Percentiles rank a stretch among this genome's conserved stretches.
Evolutionary conservation across 2,797 vertebrate species (phyloP).

Genomic region (Alcedo quadribrachys): DNA sequence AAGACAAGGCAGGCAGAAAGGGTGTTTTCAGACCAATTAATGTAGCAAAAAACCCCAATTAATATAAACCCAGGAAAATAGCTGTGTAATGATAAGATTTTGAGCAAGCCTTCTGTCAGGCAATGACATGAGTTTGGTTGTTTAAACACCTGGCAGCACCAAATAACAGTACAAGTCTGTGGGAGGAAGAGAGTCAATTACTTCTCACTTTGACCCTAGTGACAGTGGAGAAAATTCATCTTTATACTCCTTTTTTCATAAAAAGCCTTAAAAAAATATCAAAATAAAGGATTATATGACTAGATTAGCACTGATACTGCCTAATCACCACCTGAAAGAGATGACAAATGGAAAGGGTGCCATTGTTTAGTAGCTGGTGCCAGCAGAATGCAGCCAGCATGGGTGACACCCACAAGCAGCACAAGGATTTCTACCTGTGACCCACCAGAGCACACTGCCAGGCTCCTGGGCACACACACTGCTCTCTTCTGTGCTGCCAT

Average conservation of each 20-base stretch:
- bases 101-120: neutral
- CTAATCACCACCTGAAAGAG: neutral
- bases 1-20: neutral
- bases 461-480: neutral
- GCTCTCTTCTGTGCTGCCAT: neutral
- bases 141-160: neutral
- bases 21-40: neutral
- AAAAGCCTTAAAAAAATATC: neutral
- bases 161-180: neutral
- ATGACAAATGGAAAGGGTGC: neutral
- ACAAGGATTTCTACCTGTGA: neutral
- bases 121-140: neutral
- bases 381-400: neutral
- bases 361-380: neutral
- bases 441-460: neutral
- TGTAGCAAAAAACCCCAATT: neutral
- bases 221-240: neutral
- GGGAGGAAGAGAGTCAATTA: neutral
- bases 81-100: neutral
- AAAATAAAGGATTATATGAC: neutral
- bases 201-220: neutral
- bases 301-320: neutral
- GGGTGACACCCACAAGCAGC: neutral
- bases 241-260: neutral
- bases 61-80: neutral